phyloP scores from a whole-genome alignment of 2,113 vertebrate genomes.

The Chaetops frenatus region DNA sequence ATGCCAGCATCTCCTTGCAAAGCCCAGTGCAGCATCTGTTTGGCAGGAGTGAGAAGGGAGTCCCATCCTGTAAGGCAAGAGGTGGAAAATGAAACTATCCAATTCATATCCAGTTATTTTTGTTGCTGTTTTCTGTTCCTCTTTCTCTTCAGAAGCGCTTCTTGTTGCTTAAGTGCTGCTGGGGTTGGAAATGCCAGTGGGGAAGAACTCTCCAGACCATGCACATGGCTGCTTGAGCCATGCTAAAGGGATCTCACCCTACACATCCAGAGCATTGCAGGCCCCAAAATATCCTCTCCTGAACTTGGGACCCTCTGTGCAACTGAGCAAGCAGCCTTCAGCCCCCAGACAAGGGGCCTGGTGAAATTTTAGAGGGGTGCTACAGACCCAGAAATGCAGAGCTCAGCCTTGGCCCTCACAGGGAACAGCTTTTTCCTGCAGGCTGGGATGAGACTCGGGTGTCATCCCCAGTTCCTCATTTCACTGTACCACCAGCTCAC shows the following conservation, averaged over 20 bases:
- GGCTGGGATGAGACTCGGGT: fast-evolving
- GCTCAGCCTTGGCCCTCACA: background rate
- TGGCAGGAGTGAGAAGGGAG: background rate
- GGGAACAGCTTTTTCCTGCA: fast-evolving
- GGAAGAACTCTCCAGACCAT: background rate
- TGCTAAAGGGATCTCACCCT: background rate
- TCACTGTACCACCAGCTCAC: too few species aligned
- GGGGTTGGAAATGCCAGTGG: background rate
- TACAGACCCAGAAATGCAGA: background rate
- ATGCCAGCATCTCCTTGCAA: background rate
- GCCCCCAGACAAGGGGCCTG: background rate
- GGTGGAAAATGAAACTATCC: background rate
- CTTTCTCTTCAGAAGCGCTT: background rate
- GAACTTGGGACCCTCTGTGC: too few species aligned
- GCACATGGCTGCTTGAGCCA: fast-evolving
- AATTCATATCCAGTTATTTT: background rate
- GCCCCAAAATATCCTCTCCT: background rate
- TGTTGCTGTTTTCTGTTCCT: background rate
- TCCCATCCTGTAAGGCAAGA: background rate
- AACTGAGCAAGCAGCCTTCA: background rate
- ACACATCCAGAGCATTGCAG: background rate
- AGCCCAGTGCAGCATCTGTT: fast-evolving
- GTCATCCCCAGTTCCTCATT: background rate
- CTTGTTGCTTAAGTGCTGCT: background rate
- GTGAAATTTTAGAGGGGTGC: background rate